phyloP scores from a whole-genome alignment of 2,888 invertebrate species.

The Nomada goodeniana region DNA sequence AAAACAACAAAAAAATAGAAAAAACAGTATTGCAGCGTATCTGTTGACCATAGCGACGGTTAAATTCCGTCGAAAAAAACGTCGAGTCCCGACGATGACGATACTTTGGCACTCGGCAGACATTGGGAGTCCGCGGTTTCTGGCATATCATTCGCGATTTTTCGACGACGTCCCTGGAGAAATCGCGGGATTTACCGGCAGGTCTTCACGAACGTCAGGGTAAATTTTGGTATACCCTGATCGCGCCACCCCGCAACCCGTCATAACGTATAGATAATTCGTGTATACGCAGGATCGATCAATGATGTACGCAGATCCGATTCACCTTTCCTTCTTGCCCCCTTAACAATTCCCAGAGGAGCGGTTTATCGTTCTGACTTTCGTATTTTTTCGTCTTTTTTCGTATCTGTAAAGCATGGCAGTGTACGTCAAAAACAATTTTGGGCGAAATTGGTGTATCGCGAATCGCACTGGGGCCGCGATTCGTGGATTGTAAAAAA shows the following conservation, averaged over 20 bases:
- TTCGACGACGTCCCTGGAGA: constrained; percentile 79
- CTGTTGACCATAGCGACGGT: constrained; percentile 28
- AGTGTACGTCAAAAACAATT: constrained; percentile 21
- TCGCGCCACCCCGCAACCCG: constrained; percentile 54
- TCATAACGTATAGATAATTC: constrained; percentile 66
- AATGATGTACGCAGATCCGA: constrained; percentile 54
- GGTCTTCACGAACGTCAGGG: constrained; percentile 74
- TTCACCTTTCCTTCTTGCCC: constrained; percentile 41
- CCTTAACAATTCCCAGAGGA: constrained; percentile 49
- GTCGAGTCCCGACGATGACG: constrained; percentile 45
- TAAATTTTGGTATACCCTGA: constrained; percentile 71
- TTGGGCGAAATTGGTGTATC: neutral
- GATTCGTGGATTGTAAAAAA: too few relatives aligned
- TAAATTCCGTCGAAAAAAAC: constrained; percentile 55
- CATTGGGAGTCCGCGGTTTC: constrained; percentile 66
- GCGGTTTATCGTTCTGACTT: constrained; percentile 22
- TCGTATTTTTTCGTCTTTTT: neutral
- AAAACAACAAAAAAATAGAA: neutral
- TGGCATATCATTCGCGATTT: constrained; percentile 80
- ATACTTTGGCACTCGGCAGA: constrained; percentile 68
- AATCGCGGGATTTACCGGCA: constrained; percentile 81
- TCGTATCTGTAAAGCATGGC: neutral
- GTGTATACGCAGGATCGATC: constrained; percentile 27
- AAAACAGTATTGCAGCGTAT: constrained; percentile 19
- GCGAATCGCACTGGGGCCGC: neutral